Evolutionary conservation across 2,888 invertebrate genomes (phyloP).

Genomic region (Marronus borbonicus): DNA sequence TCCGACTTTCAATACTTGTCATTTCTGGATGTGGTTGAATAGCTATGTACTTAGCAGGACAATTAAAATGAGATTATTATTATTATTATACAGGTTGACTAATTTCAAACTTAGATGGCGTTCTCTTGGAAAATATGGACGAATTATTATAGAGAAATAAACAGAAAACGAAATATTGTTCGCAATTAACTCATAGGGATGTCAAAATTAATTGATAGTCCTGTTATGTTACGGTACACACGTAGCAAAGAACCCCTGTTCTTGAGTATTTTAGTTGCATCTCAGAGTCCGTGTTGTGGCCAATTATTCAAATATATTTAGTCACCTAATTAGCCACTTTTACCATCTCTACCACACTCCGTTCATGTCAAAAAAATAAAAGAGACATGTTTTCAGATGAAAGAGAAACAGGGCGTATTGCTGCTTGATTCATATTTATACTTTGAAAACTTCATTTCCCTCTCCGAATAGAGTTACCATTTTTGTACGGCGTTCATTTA

Average conservation of each 20-base stretch:
- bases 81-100: neutral
- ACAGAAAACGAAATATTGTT: neutral
- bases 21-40: constrained; percentile 4
- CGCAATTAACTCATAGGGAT: neutral
- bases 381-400: constrained; percentile 47
- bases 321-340: constrained; percentile 58
- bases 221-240: constrained; percentile 11
- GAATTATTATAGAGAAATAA: neutral
- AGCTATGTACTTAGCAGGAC: constrained; percentile 13
- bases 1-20: constrained; percentile 37
- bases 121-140: constrained; percentile 1
- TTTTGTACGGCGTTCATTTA: no score
- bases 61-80: constrained; percentile 22
- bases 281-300: constrained; percentile 55
- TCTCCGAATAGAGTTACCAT: no score
- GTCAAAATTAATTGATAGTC: constrained; percentile 31
- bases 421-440: constrained; percentile 47
- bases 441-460: constrained; percentile 41
- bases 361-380: constrained; percentile 49
- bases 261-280: constrained; percentile 56
- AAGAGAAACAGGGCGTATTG: constrained; percentile 31
- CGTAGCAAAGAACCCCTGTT: neutral
- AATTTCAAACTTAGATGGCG: constrained; percentile 19
- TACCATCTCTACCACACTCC: constrained; percentile 51
- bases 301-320: constrained; percentile 60